Conservation (phyloP, 2,797 vertebrate genomes). For the Gambelia wislizenii region DNA sequence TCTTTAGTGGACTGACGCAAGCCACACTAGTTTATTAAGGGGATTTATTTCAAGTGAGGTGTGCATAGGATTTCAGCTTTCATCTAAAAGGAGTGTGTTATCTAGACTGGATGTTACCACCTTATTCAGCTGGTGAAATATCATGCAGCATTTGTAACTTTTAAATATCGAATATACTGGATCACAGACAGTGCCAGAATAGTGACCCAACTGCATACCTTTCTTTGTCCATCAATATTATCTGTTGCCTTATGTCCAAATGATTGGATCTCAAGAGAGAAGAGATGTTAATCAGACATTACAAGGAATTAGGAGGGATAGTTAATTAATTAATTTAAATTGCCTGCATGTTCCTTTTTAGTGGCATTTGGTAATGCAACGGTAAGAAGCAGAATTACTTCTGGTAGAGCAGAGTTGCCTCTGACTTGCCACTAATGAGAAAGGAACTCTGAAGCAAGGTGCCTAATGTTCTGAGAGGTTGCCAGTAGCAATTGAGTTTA, state of each 20-base stretch:
- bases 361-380: no score
- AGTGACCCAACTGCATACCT: neutral
- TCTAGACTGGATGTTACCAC: neutral
- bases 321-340: no score
- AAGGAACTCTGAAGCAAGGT: no score
- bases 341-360: no score
- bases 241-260: rapidly evolving
- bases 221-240: neutral
- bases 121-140: neutral
- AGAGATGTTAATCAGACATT: neutral
- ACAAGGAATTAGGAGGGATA: neutral
- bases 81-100: neutral
- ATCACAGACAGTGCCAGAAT: neutral
- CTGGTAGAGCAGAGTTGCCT: neutral
- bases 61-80: neutral
- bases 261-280: rapidly evolving
- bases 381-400: neutral
- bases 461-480: neutral
- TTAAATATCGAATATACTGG: neutral
- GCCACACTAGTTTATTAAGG: no score
- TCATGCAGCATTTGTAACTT: neutral
- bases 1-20: neutral
- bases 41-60: neutral
- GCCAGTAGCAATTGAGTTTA: no score
- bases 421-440: neutral